Evolutionary conservation across 2,113 vertebrate species (phyloP).

Genomic region (Melozone crissalis): DNA sequence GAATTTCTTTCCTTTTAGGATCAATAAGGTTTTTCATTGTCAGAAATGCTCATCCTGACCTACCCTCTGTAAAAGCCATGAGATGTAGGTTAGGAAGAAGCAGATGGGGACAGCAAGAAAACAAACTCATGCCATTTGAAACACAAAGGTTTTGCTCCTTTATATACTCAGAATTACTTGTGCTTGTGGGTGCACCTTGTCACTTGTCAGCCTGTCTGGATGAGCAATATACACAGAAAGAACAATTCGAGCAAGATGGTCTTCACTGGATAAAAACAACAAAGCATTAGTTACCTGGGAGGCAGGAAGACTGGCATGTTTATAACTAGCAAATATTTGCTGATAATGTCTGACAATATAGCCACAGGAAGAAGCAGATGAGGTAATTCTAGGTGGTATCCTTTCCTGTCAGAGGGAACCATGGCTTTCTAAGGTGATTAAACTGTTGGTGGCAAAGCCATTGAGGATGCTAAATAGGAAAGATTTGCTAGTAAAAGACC

Average conservation of each 20-base stretch:
- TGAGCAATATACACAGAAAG: constrained; percentile 45
- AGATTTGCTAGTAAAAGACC: constrained; percentile 16
- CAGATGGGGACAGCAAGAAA: constrained; percentile 26
- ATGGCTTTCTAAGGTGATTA: constrained; percentile 38
- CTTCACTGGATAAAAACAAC: constrained; percentile 35
- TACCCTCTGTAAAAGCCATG: background rate
- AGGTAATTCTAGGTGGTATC: constrained; percentile 40
- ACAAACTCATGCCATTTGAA: constrained; percentile 34
- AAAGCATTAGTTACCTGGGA: constrained; percentile 51
- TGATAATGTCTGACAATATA: constrained; percentile 64
- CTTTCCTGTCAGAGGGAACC: constrained; percentile 38
- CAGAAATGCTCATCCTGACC: background rate
- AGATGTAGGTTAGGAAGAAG: background rate
- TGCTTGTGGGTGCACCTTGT: constrained; percentile 39
- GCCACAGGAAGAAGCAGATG: constrained; percentile 48
- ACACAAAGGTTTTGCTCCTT: constrained; percentile 25
- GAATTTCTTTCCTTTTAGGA: background rate
- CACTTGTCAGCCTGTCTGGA: constrained; percentile 52
- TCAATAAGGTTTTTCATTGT: background rate
- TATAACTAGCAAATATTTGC: constrained; percentile 63
- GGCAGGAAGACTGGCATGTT: constrained; percentile 44
- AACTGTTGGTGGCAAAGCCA: constrained; percentile 32
- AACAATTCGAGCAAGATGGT: background rate
- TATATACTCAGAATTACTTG: constrained; percentile 40
- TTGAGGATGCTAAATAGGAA: constrained; percentile 31